Base-by-base conservation (phyloP, 2,113 vertebrate species). In the Madoqua kirkii region DNA sequence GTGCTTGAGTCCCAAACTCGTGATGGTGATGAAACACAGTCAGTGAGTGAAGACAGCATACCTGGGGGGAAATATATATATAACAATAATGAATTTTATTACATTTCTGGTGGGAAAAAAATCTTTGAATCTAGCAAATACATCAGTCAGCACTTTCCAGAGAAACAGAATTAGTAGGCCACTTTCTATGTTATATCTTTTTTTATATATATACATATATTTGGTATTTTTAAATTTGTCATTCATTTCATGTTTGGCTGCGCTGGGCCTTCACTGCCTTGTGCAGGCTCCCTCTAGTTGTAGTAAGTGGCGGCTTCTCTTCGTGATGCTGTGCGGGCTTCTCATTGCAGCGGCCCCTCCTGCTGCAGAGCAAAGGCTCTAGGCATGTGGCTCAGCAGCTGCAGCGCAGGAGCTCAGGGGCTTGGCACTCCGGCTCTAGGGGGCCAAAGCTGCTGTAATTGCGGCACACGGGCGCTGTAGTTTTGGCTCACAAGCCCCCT, bases 381-480 rank as follows among this genome's bases (percentile, higher is more conserved):
- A 14, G 71, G 36, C 36, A 0, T 4, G 36, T 76, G 36, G 36
- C 14, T 74, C 36, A 14, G 71, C 7, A 43, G 71, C 2, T 14
- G 71, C 36, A 14, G 36, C 3, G 0, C 5, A 1, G 25, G 11
- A 25, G 71, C 21, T 25, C 36, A 2, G 36, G 2, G 25, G 21
- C 3, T 25, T 0, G 21, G 71, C 71, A 3, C 23, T 0, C 23
- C 0, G 1, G 5, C 36, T 14, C 71, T 3, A 14, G 36, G 21
- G 12, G 7, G 6, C 23, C 3, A 13, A 12, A 43, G 3, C 23
- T 43, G 43, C 36, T 3, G 11, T 27, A 27, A 23, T 4, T 0
- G 36, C 2, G 10, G 71, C 2, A 7, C 36, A 25, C 23, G 7
- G 71, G 71, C 23, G 1, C 71, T 0, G 6, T 23, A 5, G 17